phyloP scores from a whole-genome alignment of 2,113 vertebrate species.

The Cochlearius cochlearius region DNA sequence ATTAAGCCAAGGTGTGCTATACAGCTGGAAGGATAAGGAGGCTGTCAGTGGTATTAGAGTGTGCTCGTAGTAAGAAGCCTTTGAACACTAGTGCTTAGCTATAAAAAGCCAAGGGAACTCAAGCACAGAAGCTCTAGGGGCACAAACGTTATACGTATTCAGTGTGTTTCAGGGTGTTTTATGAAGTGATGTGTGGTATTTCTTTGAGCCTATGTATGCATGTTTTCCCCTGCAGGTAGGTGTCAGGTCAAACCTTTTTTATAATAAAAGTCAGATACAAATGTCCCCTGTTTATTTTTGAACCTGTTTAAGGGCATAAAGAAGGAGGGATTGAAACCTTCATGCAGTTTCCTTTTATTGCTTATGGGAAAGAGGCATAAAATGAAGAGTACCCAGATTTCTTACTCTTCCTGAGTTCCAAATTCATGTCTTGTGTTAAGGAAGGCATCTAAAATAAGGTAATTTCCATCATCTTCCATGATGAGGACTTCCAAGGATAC shows the following conservation, averaged over 20 bases:
- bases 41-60: not conserved
- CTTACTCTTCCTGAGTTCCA: not conserved
- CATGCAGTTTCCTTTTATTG: not conserved
- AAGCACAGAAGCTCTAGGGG: not conserved
- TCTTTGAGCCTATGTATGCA: not conserved
- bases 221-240: not conserved
- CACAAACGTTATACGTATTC: accelerated
- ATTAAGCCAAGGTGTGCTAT: not conserved
- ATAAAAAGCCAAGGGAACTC: not conserved
- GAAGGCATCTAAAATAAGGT: not conserved
- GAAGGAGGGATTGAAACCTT: not conserved
- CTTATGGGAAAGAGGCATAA: not conserved
- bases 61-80: not conserved
- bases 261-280: not conserved
- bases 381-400: not conserved
- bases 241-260: not conserved
- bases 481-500: not conserved
- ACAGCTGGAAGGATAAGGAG: not conserved
- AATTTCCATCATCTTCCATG: not conserved
- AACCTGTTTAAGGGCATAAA: not conserved
- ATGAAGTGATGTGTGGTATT: not conserved
- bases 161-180: not conserved
- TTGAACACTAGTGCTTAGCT: not conserved
- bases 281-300: not conserved
- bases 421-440: not conserved